These are phyloP conservation scores for Pycnonotus jocosus DNA, from an alignment of 2,113 vertebrate genomes.

Conservation along the genomic window DNA sequence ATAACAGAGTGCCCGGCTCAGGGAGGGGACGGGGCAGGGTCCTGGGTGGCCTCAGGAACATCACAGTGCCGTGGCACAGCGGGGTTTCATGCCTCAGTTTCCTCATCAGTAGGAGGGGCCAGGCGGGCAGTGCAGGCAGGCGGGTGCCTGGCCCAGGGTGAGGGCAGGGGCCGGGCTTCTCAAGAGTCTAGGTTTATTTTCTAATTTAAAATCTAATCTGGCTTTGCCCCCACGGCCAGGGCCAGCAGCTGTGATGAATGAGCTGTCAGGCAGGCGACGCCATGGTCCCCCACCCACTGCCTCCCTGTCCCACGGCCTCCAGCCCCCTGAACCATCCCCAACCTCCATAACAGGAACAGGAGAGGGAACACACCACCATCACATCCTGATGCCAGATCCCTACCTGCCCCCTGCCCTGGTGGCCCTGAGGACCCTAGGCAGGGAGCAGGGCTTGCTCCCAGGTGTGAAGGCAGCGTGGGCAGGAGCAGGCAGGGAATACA, in stretches of 20 bases:
- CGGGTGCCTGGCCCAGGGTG: accelerated
- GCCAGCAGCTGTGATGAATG: constrained; percentile 66
- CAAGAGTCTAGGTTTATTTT: constrained; percentile 31
- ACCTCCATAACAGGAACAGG: too few relatives aligned
- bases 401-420: neutral
- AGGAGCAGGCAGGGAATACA: neutral
- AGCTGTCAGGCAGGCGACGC: neutral
- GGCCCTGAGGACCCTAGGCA: neutral
- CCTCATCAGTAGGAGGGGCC: neutral
- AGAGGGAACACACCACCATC: accelerated
- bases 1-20: neutral
- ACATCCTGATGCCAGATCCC: neutral
- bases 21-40: neutral
- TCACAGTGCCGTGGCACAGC: accelerated
- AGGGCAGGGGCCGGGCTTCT: neutral
- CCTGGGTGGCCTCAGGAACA: neutral
- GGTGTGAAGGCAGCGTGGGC: neutral
- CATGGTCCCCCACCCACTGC: neutral
- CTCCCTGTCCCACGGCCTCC: neutral
- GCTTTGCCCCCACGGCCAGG: constrained; percentile 36
- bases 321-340: neutral
- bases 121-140: accelerated
- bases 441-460: neutral
- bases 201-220: constrained; percentile 75
- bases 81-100: neutral